Percentiles rank a stretch among this genome's conserved stretches.
Conservation (phyloP, 2,797 vertebrate species). For the Aplochiton taeniatus region DNA sequence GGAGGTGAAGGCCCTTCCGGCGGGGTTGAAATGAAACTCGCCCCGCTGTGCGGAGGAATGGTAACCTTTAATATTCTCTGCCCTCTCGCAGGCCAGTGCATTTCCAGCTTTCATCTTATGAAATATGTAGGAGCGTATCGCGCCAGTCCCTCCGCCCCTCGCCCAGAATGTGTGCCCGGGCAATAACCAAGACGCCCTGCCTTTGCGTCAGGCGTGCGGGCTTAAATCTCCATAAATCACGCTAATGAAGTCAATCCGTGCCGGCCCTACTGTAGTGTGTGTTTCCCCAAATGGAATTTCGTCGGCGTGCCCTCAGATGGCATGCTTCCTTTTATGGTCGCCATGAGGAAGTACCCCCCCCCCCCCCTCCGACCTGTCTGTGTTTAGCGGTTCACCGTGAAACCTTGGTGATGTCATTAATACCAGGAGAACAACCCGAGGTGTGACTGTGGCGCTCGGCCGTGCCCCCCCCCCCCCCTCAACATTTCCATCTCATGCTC, state of each 20-base stretch:
- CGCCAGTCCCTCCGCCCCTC: not conserved
- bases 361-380: slow-evolving; percentile 24
- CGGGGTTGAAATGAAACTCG: slow-evolving; percentile 77
- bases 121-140: slow-evolving; percentile 57
- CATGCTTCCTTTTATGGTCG: slow-evolving; percentile 6
- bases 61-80: slow-evolving; percentile 76
- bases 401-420: slow-evolving; percentile 50
- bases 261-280: slow-evolving; percentile 2
- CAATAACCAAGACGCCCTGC: slow-evolving; percentile 19
- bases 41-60: slow-evolving; percentile 64
- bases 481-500: slow-evolving; percentile 40
- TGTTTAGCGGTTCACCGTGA: slow-evolving; percentile 10
- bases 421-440: slow-evolving; percentile 40
- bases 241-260: slow-evolving; percentile 42
- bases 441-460: slow-evolving; percentile 46
- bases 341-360: not conserved
- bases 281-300: slow-evolving; percentile 25
- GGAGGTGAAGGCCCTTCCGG: slow-evolving; percentile 66
- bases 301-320: slow-evolving; percentile 29
- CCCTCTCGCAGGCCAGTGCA: slow-evolving; percentile 68
- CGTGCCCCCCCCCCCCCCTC: slow-evolving; percentile 11
- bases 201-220: slow-evolving; percentile 28
- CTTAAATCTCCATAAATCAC: slow-evolving; percentile 44
- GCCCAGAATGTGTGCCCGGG: not conserved
- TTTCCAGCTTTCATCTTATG: slow-evolving; percentile 67